These are phyloP conservation scores for Eptatretus burgeri DNA, from an alignment of 2,113 vertebrate species.

Conservation along the genomic window DNA sequence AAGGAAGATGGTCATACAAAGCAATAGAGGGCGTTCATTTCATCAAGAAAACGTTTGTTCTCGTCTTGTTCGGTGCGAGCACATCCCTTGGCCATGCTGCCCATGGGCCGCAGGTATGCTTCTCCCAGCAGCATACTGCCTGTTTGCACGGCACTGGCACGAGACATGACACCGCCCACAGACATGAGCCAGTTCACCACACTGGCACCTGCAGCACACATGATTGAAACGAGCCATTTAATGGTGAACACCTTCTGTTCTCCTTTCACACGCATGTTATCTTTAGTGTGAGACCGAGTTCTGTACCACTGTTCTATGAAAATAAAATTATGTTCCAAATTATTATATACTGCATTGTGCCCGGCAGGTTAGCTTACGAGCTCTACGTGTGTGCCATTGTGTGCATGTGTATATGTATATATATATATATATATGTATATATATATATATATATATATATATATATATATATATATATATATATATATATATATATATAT, in stretches of 20 bases:
- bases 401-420: too few species aligned
- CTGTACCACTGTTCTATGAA: too few species aligned
- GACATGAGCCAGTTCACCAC: constrained; percentile 70
- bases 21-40: constrained; percentile 19
- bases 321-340: too few species aligned
- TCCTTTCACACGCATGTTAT: background rate
- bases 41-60: constrained; percentile 37
- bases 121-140: constrained; percentile 48
- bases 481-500: too few species aligned
- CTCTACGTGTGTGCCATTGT: too few species aligned
- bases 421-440: too few species aligned
- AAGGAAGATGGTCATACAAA: background rate
- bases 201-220: constrained; percentile 22
- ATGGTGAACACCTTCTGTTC: background rate
- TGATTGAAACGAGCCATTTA: background rate
- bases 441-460: too few species aligned
- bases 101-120: constrained; percentile 59
- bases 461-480: too few species aligned
- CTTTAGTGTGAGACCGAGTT: too few species aligned
- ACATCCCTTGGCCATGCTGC: constrained; percentile 37
- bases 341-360: too few species aligned
- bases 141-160: constrained; percentile 43
- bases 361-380: too few species aligned
- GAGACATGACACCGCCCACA: constrained; percentile 33
- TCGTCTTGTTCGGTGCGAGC: constrained; percentile 16